Evolutionary conservation across 1,140 invertebrate species (phyloP).

Genomic region (Platorchestia sp.): DNA sequence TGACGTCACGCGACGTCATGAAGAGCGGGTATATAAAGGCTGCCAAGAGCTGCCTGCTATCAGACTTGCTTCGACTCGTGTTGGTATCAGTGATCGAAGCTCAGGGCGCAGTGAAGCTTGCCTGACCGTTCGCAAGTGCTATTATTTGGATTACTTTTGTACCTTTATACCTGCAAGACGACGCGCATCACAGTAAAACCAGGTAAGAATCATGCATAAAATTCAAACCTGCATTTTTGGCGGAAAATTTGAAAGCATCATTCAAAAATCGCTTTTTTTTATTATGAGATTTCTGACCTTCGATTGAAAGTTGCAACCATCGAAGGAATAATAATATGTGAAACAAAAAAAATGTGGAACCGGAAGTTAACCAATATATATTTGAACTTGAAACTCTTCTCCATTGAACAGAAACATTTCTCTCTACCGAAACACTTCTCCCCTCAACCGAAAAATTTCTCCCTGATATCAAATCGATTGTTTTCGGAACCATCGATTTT

Average conservation of each 20-base stretch:
- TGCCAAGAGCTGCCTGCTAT: not conserved
- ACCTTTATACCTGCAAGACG: slow-evolving; percentile 47
- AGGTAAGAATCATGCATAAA: not conserved
- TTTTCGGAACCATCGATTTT: no score
- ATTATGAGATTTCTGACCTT: not conserved
- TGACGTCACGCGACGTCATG: slow-evolving; percentile 28
- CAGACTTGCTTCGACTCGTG: slow-evolving; percentile 45
- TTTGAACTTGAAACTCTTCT: no score
- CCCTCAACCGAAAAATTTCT: no score
- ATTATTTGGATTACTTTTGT: slow-evolving; percentile 47
- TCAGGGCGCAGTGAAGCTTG: not conserved
- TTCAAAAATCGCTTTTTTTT: not conserved
- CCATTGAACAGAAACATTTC: no score
- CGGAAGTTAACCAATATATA: no score
- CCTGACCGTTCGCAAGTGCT: not conserved
- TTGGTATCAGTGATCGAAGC: not conserved
- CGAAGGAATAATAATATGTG: not conserved
- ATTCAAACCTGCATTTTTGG: not conserved
- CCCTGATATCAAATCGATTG: no score
- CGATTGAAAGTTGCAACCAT: not conserved
- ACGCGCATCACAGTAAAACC: slow-evolving; percentile 42
- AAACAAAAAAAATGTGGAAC: not conserved
- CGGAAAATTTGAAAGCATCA: not conserved
- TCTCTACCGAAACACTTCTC: no score
- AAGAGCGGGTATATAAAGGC: not conserved